Percentiles rank a stretch among this genome's conserved stretches.
Conservation (phyloP, 53 echinoderm and acorn worm species). For the Holothuria leucospilota region DNA sequence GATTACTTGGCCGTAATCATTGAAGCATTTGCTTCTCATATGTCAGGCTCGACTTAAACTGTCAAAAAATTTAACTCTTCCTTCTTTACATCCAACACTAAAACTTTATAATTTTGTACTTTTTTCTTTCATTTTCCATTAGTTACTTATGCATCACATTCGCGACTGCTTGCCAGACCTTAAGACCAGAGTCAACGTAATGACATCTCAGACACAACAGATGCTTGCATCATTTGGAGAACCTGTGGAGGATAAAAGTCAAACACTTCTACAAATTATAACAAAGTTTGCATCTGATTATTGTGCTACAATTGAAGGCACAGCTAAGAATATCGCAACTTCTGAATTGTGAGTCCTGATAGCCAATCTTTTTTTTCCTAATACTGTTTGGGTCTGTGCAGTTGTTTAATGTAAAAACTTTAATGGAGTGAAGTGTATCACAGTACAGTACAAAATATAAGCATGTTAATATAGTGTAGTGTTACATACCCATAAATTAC, state of each 20-base stretch:
- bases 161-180: constrained; percentile 96
- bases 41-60: too few relatives aligned
- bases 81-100: too few relatives aligned
- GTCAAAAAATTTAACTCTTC: too few relatives aligned
- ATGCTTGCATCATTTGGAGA: constrained; percentile 95
- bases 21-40: too few relatives aligned
- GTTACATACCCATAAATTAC: too few relatives aligned
- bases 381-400: too few relatives aligned
- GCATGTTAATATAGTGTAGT: too few relatives aligned
- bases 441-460: too few relatives aligned
- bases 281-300: constrained; percentile 98
- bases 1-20: too few relatives aligned
- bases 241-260: constrained; percentile 96
- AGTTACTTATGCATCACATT: constrained; percentile 99
- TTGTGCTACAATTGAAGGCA: constrained; percentile 98
- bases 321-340: constrained; percentile 93
- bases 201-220: constrained; percentile 96
- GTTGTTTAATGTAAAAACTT: too few relatives aligned
- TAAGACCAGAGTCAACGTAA: constrained; percentile 97
- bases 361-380: neutral
- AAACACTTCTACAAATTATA: constrained; percentile 94
- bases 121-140: neutral
- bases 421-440: too few relatives aligned
- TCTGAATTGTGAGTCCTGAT: constrained; percentile 91
- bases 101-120: neutral